phyloP scores from a whole-genome alignment of 2,888 invertebrate species.

The Lithodes maja region DNA sequence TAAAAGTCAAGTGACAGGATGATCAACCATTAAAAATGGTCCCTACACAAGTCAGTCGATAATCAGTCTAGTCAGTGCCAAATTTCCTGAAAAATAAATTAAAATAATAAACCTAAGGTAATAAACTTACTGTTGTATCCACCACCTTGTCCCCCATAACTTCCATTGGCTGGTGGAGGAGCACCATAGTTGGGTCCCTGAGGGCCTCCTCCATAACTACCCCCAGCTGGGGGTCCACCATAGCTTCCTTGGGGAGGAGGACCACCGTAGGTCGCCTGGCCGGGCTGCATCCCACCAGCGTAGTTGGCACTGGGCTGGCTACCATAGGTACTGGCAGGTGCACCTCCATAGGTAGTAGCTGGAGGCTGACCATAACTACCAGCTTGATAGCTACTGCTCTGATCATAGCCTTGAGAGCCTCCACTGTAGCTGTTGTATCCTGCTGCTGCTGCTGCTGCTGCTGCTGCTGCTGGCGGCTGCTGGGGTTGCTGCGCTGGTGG shows the following conservation, averaged over 20 bases:
- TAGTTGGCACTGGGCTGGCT: conserved; percentile 60
- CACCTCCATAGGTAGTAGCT: conserved; percentile 53
- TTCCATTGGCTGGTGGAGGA: conserved; percentile 62
- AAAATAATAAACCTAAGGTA: conserved; percentile 11
- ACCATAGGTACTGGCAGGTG: conserved; percentile 58
- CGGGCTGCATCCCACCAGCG: conserved; percentile 39
- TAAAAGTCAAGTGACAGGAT: conserved; percentile 40
- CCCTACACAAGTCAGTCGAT: conserved; percentile 54
- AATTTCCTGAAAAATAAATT: conserved; percentile 47
- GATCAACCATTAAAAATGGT: conserved; percentile 45
- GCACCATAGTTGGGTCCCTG: conserved; percentile 58
- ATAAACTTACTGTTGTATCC: conserved; percentile 61
- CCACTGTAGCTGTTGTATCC: conserved; percentile 61
- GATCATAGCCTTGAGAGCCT: conserved; percentile 60
- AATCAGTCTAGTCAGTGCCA: conserved; percentile 65
- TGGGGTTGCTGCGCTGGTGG: not conserved
- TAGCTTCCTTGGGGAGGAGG: conserved; percentile 55
- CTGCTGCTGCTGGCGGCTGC: conserved; percentile 42
- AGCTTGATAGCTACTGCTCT: conserved; percentile 61
- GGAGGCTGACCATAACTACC: conserved; percentile 64
- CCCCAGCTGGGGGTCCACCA: conserved; percentile 54
- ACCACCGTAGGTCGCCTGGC: conserved; percentile 59
- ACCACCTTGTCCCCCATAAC: conserved; percentile 65
- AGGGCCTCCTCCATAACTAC: conserved; percentile 57
- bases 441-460: conserved; percentile 47